phyloP scores from a whole-genome alignment of 2,888 invertebrate genomes.

The Lagria hirta region DNA sequence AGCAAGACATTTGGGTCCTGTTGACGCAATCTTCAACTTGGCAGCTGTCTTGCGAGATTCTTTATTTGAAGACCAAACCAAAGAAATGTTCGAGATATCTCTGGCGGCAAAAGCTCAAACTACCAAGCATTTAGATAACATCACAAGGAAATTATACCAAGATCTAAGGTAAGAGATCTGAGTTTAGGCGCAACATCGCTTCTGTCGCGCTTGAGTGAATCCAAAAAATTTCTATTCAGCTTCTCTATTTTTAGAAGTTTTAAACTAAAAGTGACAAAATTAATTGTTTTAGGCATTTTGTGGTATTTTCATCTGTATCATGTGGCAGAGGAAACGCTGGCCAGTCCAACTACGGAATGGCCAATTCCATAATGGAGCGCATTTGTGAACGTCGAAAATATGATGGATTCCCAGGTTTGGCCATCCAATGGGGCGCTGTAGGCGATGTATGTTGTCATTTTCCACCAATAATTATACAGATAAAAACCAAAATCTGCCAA shows the following conservation, averaged over 20 bases:
- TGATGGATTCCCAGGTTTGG: slow-evolving; percentile 75
- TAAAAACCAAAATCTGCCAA: slow-evolving; percentile 52
- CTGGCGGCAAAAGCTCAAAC: slow-evolving; percentile 77
- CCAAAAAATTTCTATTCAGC: no score
- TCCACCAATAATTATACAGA: not conserved
- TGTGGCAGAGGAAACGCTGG: slow-evolving; percentile 93
- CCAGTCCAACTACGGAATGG: slow-evolving; percentile 86
- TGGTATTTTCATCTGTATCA: slow-evolving; percentile 88
- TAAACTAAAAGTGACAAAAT: not conserved
- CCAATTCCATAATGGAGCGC: slow-evolving; percentile 86
- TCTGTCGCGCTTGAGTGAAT: no score
- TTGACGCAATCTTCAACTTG: slow-evolving; percentile 86
- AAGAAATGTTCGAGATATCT: slow-evolving; percentile 66
- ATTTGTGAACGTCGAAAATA: slow-evolving; percentile 73
- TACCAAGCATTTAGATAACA: slow-evolving; percentile 72
- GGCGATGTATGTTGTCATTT: slow-evolving; percentile 71
- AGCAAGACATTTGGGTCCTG: slow-evolving; percentile 64
- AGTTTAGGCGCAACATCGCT: not conserved
- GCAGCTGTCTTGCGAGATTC: slow-evolving; percentile 78
- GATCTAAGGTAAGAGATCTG: slow-evolving; percentile 51
- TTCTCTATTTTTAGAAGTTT: no score
- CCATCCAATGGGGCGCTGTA: slow-evolving; percentile 92
- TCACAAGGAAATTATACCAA: slow-evolving; percentile 62
- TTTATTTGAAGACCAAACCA: slow-evolving; percentile 73
- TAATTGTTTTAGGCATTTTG: slow-evolving; percentile 64